Base-by-base conservation (phyloP, 2,797 vertebrate species). In the Pyrocephalus nanus region DNA sequence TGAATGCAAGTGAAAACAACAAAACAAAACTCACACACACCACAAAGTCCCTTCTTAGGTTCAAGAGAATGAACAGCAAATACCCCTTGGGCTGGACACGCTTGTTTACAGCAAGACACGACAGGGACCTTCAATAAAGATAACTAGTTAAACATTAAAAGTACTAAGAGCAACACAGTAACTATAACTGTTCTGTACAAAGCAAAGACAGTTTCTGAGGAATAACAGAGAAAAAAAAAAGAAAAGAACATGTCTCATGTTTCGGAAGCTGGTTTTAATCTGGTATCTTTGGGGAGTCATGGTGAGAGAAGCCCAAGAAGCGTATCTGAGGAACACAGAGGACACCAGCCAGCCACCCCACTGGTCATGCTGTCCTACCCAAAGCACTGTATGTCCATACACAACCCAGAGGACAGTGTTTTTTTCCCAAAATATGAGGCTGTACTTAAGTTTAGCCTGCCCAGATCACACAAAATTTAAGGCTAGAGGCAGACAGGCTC, bases 61-160 rank as follows among this genome's bases (percentile, higher is more conserved):
- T 87, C 50, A 79, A 84, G 42, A 71, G 32, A 11, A 71, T 88
- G 88, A 87, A 2, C 12, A 75, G 42, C 64, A 92, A 88, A 65
- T 8, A 92, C 81, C 27, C 42, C 58, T 65, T 36, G 42, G 57
- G 62, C 25, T 62, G 58, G 71, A 71, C 48, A 75, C 0, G 0
- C 25, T 82, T 93, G 71, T 93, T 95, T 87, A 92, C 90, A 92
- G 64, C 0, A 0, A 90, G 60, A 80, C 25, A 53, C 4, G 55
- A 90, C 34, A 86, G 7, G 8, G 26, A 64, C 71, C 42, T 73
- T 74, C 74, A 54, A 34, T 45, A 78, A 61, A 89, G 45, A 12
- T 36, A 70, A 53, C 54, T 27, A 58, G 72, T 62, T 90, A 82
- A 89, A 95, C 54, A 77, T 65, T 91, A 45, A 88, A 93, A 82